phyloP scores from a whole-genome alignment of 2,888 invertebrate species.

The Beris chalybata region DNA sequence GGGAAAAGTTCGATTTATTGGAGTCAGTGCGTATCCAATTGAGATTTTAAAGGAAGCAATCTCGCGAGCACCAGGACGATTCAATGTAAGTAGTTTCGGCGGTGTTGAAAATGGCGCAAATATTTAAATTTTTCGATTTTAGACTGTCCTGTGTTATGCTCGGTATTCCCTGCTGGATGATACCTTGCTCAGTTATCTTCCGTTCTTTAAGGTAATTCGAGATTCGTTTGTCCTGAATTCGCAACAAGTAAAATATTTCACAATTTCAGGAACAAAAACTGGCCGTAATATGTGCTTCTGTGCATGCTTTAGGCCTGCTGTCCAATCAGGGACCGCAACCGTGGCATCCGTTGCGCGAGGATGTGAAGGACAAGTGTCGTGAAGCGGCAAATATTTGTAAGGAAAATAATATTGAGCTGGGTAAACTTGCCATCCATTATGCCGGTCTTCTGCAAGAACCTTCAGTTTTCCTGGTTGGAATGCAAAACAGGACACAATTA shows the following conservation, averaged over 20 bases:
- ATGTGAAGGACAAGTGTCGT: slow-evolving; percentile 64
- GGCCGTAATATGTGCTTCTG: slow-evolving; percentile 78
- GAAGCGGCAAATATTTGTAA: slow-evolving; percentile 67
- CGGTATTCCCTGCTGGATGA: slow-evolving; percentile 76
- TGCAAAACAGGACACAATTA: slow-evolving; percentile 64
- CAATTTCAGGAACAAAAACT: slow-evolving; percentile 56
- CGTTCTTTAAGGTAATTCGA: slow-evolving; percentile 70
- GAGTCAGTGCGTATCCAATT: slow-evolving; percentile 80
- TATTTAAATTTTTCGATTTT: background rate
- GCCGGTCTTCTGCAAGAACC: slow-evolving; percentile 62
- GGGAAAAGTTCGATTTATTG: slow-evolving; percentile 72
- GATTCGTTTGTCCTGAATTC: background rate
- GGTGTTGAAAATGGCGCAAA: background rate
- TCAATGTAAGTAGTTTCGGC: slow-evolving; percentile 31
- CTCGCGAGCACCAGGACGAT: slow-evolving; percentile 58
- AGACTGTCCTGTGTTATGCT: slow-evolving; percentile 70
- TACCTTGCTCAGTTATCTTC: slow-evolving; percentile 67
- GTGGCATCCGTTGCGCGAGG: slow-evolving; percentile 75
- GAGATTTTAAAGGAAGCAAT: slow-evolving; percentile 70
- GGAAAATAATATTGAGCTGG: slow-evolving; percentile 64
- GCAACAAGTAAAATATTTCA: background rate
- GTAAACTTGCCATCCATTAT: slow-evolving; percentile 66
- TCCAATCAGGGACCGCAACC: slow-evolving; percentile 68
- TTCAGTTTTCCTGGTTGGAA: slow-evolving; percentile 71
- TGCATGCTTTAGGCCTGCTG: slow-evolving; percentile 77